These are phyloP conservation scores for Lasaia peninsularis DNA, from an alignment of 1,140 invertebrate genomes.

Conservation along the genomic window DNA sequence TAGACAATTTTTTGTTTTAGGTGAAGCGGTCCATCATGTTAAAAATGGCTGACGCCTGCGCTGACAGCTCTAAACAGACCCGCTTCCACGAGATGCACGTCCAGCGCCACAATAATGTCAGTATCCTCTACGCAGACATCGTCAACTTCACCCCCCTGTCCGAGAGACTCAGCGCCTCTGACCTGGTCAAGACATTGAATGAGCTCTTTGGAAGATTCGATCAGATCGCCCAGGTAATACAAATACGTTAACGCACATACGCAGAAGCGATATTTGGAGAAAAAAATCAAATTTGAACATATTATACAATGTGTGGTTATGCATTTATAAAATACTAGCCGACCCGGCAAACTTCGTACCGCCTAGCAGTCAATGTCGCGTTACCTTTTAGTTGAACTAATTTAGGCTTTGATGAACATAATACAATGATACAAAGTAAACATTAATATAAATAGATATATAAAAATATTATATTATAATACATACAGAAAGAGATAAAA, in stretches of 20 bases:
- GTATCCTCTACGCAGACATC: constrained; percentile 98
- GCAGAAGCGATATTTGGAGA: too few species aligned
- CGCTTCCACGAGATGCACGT: constrained; percentile 98
- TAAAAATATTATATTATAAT: too few species aligned
- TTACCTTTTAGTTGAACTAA: too few species aligned
- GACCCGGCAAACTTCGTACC: too few species aligned
- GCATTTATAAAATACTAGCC: too few species aligned
- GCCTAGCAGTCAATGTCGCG: too few species aligned
- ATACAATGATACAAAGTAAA: too few species aligned
- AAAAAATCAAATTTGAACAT: too few species aligned
- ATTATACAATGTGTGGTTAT: too few species aligned
- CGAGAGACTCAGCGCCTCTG: constrained; percentile 93
- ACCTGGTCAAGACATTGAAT: constrained; percentile 96
- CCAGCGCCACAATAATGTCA: constrained; percentile 97
- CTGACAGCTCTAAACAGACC: constrained; percentile 83
- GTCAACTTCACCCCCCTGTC: constrained; percentile 98
- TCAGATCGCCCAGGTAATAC: constrained; percentile 92
- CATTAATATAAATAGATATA: too few species aligned
- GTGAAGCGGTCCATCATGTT: constrained; percentile 95
- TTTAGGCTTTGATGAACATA: too few species aligned
- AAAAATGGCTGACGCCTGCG: constrained; percentile 93
- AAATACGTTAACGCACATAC: background rate
- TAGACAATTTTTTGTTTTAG: constrained; percentile 77
- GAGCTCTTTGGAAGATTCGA: constrained; percentile 98
- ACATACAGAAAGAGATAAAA: too few species aligned